Base-by-base conservation (phyloP, 2,888 invertebrate genomes). In the Candidula unifasciata region DNA sequence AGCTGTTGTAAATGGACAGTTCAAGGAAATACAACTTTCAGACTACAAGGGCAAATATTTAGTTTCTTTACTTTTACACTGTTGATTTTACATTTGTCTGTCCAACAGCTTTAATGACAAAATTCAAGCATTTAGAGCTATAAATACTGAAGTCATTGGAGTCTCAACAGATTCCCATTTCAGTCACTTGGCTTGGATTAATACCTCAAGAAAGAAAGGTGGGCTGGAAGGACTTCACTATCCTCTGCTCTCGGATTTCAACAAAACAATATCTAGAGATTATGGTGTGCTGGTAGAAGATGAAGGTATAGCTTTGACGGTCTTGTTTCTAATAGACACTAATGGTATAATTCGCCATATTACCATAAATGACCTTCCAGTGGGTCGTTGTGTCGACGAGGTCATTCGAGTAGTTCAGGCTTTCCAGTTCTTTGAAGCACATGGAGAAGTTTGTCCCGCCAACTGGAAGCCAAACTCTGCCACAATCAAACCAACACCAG, bases 101-200 rank as follows among this genome's bases (percentile, higher is more conserved):
- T 92, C 99, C 99, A 0, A 99, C 99, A 0, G 99, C 37, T 98
- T 97, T 94, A 97, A 97, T 93, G 97, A 98, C 95, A 95, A 90
- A 33, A 91, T 91, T 30, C 83, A 87, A 2, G 88, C 89, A 82
- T 92, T 92, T 81, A 84, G 88, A 18, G 86, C 79, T 2, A 54
- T 92, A 2, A 87, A 91, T 79, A 88, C 97, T n/a, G 96, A 93
- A 94, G 96, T 98, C 0, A 95, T 99, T 88, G 99, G 98, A 33
- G 96, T 97, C 6, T 99, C 99, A 0, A 97, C 98, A 5, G 99
- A 99, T 94, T 99, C 98, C 0, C 98, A 99, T 92, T 99, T 97
- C 94, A 97, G 97, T 89, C 99, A 99, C 94, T 95, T 99, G 87
- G 98, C 98, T 27, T 99, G 99, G 99, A 96, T 96, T 88, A 98